Conservation (phyloP, 2,888 invertebrate species). For the Chrysolina haemoptera region DNA sequence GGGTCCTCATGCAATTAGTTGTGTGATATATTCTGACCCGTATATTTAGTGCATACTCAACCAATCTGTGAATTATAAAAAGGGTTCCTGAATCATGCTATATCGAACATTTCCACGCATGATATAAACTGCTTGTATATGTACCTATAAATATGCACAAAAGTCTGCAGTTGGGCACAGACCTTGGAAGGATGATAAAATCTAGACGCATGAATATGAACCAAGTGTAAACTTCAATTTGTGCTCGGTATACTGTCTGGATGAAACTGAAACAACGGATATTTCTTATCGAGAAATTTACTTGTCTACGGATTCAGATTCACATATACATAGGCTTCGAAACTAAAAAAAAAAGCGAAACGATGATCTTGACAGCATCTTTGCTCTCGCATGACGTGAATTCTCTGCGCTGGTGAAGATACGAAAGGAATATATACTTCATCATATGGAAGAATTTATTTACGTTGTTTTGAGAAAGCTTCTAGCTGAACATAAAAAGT, state of each 20-base stretch:
- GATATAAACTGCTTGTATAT: slow-evolving; percentile 10
- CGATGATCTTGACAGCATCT: neutral
- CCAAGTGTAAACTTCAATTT: slow-evolving; percentile 45
- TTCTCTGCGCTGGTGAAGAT: neutral
- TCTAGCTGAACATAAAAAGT: no score
- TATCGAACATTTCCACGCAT: slow-evolving; percentile 1
- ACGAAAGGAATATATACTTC: neutral
- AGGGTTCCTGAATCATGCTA: neutral
- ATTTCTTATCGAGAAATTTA: slow-evolving; percentile 27
- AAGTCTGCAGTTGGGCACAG: slow-evolving; percentile 38
- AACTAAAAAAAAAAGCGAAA: neutral
- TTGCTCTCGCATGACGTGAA: neutral
- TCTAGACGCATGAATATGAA: slow-evolving; percentile 47
- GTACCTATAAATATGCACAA: slow-evolving; percentile 43
- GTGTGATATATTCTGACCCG: no score
- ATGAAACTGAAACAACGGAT: slow-evolving; percentile 39
- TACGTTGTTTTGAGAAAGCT: no score
- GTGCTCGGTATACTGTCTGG: slow-evolving; percentile 34
- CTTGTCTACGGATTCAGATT: slow-evolving; percentile 27
- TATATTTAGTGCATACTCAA: no score
- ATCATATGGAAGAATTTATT: no score
- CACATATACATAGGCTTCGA: slow-evolving; percentile 28
- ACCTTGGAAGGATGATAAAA: slow-evolving; percentile 43
- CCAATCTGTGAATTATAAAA: neutral
- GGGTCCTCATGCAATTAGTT: no score